Evolutionary conservation across 2,888 invertebrate genomes (phyloP), one percentile per base, ranked within the genome.

Genomic region (Tetanocera ferruginea): DNA sequence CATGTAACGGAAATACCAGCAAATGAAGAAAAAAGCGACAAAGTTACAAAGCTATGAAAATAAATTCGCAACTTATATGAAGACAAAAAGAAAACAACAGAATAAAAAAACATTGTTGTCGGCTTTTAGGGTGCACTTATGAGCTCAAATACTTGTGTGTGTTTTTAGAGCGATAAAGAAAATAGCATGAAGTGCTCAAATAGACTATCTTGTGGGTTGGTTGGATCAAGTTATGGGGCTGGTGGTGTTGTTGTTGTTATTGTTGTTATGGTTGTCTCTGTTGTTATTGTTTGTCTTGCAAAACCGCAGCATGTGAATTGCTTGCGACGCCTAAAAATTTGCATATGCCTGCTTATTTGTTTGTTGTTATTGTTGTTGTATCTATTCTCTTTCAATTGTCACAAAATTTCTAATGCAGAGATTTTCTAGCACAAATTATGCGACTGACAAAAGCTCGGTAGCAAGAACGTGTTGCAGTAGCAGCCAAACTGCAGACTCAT

Each of bases 81-180:
- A 43, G 11, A 43, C 43, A 43, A 14, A 43, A 43, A 43, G 6
- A 43, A 43, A 49, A n/a, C n/a, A n/a, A n/a, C n/a, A n/a, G n/a
- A n/a, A n/a, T n/a, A 25, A 49, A 23, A 3, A 49, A 51, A 51
- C 3, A 43, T 14, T 25, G 43, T 28, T 67, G 49, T 43, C 43
- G 19, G 17, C 51, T 69, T 69, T 51, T 69, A 51, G 69, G 69
- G 19, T 37, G n/a, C 23, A 25, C 25, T 49, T 19, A n/a, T 9
- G 43, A 23, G 37, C 37, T 37, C 25, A 8, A 60, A 19, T 60
- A 28, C 19, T 34, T 49, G n/a, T 23, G 51, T 52, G 60, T 73
- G 62, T 73, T 73, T 73, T n/a, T 28, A 62, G n/a, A 43, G 62
- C 49, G 73, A 73, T 73, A 49, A 73, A 62, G 73, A 62, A 72